Base-by-base conservation (phyloP, 2,113 vertebrate species). In the Pristiophorus japonicus region DNA sequence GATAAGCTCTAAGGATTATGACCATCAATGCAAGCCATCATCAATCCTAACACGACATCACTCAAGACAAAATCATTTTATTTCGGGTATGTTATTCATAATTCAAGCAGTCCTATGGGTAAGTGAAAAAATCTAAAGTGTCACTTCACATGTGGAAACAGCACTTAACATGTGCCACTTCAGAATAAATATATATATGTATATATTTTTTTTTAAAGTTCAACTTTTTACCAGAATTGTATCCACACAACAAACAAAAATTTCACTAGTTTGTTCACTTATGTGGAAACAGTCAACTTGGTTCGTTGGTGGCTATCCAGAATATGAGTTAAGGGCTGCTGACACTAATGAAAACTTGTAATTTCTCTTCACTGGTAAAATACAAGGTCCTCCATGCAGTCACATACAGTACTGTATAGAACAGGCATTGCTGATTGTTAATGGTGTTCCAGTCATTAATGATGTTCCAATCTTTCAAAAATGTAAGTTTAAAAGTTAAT, bases 41-140 rank as follows among this genome's bases (percentile, higher is more conserved):
- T 30, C 87, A 90, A 90, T 62, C 55, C 14, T 90, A n/a, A n/a
- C n/a, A n/a, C n/a, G 87, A 59, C 87, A 90, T 91, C 51, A 91
- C 30, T 62, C 87, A n/a, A n/a, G 55, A 30, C 62, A 91, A 91
- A 91, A 91, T 91, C 78, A 81, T 81, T 81, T 45, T 45, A 81
- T 45, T 81, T 81, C 78, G 22, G 38, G 42, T 81, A 14, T 45
- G 78, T 42, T 81, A 81, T 42, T 81, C 78, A 81, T 81, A 45
- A 38, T 18, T 81, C 78, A 81, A 81, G 45, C 38, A 81, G 20
- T 22, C 78, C 38, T 45, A 81, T 18, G 42, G 18, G 78, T 12
- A 81, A 91, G 20, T 62, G 51, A 91, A 91, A 59, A 34, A 16
- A 59, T 91, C 87, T 62, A 59, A 91, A 91, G 18, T n/a, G 51